Percentiles rank a stretch among this genome's conserved stretches.
Evolutionary conservation across 2,888 invertebrate species (phyloP).

Genomic region (Smittia sp.): DNA sequence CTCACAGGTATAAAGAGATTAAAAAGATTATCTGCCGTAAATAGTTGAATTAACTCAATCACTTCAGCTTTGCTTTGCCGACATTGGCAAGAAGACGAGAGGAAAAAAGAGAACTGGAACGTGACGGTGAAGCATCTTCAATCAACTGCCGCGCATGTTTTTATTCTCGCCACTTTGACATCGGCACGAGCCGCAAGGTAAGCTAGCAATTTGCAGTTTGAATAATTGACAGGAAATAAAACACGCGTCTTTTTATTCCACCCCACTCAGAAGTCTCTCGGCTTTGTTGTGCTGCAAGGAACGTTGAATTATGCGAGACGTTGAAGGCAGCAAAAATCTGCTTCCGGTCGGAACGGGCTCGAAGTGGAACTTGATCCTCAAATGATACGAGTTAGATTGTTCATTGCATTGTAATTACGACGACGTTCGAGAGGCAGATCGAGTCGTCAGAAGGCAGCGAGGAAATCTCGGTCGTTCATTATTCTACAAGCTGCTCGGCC

Average conservation of each 20-base stretch:
- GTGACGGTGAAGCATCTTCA: not conserved
- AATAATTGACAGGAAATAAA: conserved; percentile 54
- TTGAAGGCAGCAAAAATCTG: conserved; percentile 26
- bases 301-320: conserved; percentile 3
- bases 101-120: not conserved
- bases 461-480: not conserved
- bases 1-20: conserved; percentile 20
- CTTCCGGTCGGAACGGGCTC: conserved; percentile 23
- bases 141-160: conserved; percentile 38
- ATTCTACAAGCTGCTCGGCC: not conserved
- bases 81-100: not conserved
- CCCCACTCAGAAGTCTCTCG: conserved; percentile 14
- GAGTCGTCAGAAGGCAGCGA: not conserved
- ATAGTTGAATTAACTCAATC: conserved; percentile 19
- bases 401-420: conserved; percentile 40
- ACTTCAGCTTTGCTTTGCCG: not conserved
- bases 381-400: conserved; percentile 33
- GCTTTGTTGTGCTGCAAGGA: conserved; percentile 14
- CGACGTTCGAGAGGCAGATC: too few relatives aligned
- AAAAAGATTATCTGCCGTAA: not conserved
- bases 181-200: conserved; percentile 14
- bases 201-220: conserved; percentile 43
- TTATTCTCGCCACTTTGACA: not conserved
- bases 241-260: conserved; percentile 48
- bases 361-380: conserved; percentile 2